Evolutionary conservation across 2,888 invertebrate genomes (phyloP).

Genomic region (Apoda limacodes): DNA sequence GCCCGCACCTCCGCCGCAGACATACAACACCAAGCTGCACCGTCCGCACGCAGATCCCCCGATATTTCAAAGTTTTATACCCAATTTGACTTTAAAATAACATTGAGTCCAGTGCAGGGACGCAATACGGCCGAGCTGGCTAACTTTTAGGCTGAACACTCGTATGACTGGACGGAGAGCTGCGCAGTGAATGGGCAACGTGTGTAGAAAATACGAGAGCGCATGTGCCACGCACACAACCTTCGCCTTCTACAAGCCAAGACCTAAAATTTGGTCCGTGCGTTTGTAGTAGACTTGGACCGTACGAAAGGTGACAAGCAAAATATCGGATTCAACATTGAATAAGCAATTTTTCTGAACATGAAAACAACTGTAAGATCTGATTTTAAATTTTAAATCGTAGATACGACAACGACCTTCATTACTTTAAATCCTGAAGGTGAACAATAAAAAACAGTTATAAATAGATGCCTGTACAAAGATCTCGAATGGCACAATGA

Average conservation of each 20-base stretch:
- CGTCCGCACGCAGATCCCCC: conserved; percentile 42
- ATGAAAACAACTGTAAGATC: no score
- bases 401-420: no score
- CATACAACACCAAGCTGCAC: conserved; percentile 27
- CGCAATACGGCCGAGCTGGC: conserved; percentile 34
- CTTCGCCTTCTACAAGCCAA: conserved; percentile 27
- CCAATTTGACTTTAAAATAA: conserved; percentile 65
- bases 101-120: conserved; percentile 38
- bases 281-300: no score
- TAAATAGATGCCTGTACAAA: no score
- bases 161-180: conserved; percentile 38
- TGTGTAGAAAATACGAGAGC: conserved; percentile 42
- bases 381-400: no score
- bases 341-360: no score
- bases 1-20: conserved; percentile 27
- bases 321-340: no score
- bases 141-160: conserved; percentile 51
- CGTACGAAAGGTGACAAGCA: no score
- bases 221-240: conserved; percentile 59
- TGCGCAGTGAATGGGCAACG: conserved; percentile 59
- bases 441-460: no score
- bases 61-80: conserved; percentile 60
- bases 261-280: no score
- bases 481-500: no score
- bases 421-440: no score